Evolutionary conservation across 2,797 vertebrate genomes (phyloP), one percentile per base, ranked within the genome.

Genomic region (Allochrocebus solatus): DNA sequence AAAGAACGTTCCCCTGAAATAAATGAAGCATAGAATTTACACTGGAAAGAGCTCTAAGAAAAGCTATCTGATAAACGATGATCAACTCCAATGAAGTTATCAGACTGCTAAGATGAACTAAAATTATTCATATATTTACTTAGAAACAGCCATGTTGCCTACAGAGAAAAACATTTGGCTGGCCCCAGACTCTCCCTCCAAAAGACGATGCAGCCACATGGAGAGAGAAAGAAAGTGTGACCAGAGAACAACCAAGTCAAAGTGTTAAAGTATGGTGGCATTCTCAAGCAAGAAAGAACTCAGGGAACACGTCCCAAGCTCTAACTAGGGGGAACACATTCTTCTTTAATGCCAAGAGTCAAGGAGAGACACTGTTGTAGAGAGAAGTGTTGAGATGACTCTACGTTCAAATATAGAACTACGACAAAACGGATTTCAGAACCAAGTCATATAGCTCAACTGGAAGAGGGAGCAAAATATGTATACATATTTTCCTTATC

Each of bases 251-350:
- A n/a, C 19, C 17, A 11, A n/a, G 59, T 24, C 13, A 39, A 33
- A 21, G 0, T 13, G 82, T 8, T 3, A 22, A 16, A 4, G n/a
- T 10, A 28, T 0, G 21, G 19, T 2, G 28, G 59, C 43, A 11
- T 61, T 59, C 26, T 41, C 36, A 50, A 24, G 33, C 22, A 19
- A 74, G 53, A 76, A 30, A 13, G 43, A 55, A 30, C 43, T 19
- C 1, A 0, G 21, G 28, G 48, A 30, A 24, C 33, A 41, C 1
- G 17, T n/a, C 39, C 8, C 2, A 10, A 41, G 30, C 57, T 50
- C 80, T 74, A 17, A 55, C 5, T 14, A 28, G 33, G 33, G 72
- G 33, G 10, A 2, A n/a, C 39, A 30, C 5, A 39, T 3, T 53
- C 8, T 79, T 53, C 70, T 76, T 72, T 19, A 41, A 88, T 43